phyloP scores from a whole-genome alignment of 2,797 vertebrate species.

The Babyrousa celebensis region DNA sequence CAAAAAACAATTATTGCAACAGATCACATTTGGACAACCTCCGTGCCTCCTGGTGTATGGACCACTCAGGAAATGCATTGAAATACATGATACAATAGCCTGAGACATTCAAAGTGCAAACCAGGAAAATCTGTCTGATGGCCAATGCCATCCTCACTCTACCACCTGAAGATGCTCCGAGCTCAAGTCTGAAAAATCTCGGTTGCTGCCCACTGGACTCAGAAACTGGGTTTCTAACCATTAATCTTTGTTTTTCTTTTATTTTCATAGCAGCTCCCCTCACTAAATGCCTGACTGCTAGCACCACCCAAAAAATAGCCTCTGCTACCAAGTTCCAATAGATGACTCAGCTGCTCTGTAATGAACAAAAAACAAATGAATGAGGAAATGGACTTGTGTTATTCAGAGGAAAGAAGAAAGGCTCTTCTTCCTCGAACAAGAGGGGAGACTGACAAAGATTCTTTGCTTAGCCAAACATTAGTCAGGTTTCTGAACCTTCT shows the following conservation, averaged over 20 bases:
- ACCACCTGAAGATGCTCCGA: background rate
- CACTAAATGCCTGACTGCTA: background rate
- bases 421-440: background rate
- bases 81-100: background rate
- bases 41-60: background rate
- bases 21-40: background rate
- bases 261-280: constrained; percentile 25
- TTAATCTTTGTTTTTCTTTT: constrained; percentile 41
- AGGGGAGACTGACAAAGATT: background rate
- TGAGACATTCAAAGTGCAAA: background rate
- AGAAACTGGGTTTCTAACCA: background rate
- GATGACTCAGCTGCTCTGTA: constrained; percentile 8
- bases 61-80: background rate
- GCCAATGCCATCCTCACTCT: background rate
- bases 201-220: background rate
- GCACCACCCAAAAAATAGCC: background rate
- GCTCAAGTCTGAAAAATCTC: background rate
- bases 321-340: background rate
- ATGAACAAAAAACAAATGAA: background rate
- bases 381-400: background rate
- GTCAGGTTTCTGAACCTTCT: background rate
- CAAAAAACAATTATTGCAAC: background rate
- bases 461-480: background rate
- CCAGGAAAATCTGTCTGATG: background rate
- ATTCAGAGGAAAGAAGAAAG: background rate